Evolutionary conservation across 2,888 invertebrate genomes (phyloP), one percentile per base, ranked within the genome.

Genomic region (Rhodophaea formosa): DNA sequence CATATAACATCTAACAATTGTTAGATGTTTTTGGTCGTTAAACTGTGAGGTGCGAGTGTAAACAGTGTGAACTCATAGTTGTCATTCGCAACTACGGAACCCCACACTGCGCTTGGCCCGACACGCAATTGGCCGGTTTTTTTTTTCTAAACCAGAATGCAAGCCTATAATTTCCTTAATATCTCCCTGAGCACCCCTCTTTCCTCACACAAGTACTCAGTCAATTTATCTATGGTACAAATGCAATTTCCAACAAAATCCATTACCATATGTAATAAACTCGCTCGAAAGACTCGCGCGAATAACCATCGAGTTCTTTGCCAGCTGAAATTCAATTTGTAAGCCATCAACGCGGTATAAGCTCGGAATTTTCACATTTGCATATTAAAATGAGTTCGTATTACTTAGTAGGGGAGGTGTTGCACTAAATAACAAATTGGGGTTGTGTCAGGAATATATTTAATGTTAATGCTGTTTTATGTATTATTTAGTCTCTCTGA

Each of bases 331-430:
- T 80, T 80, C 75, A 79, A 80, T 81, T 80, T 80, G 69, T 71
- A 71, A 69, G 70, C 76, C 73, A 81, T 82, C 80, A 77, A 65
- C 64, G 68, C 70, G 65, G 70, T 73, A 64, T 61, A 51, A 59
- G 69, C 70, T 68, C 70, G 71, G 70, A 72, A 75, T 77, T 68
- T 64, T 67, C 59, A 60, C 71, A 80, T 82, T 83, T 80, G 78
- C 82, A 83, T 83, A 77, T 76, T 77, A 73, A 82, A 81, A 82
- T 56, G 56, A 56, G 56, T 42, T 56, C 56, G 49, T 49, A 29
- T 56, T 51, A 56, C 56, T 56, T 56, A 56, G 49, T 56, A 49
- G 56, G 56, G 49, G 56, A 30, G 49, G 49, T 17, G 42, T 29
- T 39, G 49, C 42, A 42, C 47, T 55, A 56, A 56, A 49, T 56